Conservation (phyloP, 2,888 invertebrate species). For the Sialis lutaria region DNA sequence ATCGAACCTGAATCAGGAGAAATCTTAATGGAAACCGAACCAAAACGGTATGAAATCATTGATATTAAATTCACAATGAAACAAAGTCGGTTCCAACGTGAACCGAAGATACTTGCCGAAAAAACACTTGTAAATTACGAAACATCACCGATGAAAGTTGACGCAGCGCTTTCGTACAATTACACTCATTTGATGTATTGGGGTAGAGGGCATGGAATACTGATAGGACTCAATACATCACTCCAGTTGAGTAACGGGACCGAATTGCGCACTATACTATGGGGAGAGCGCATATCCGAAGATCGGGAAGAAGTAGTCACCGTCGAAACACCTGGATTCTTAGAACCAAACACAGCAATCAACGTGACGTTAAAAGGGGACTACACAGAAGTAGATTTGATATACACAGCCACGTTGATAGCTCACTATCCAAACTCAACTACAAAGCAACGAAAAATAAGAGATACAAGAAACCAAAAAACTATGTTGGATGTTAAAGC, state of each 20-base stretch:
- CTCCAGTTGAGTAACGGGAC: slow-evolving; percentile 41
- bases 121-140: slow-evolving; percentile 18
- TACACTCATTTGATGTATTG: slow-evolving; percentile 56
- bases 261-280: slow-evolving; percentile 40
- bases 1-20: slow-evolving; percentile 46
- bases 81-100: slow-evolving; percentile 30
- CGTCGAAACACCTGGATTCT: slow-evolving; percentile 35
- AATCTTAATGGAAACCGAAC: slow-evolving; percentile 65
- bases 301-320: slow-evolving; percentile 36
- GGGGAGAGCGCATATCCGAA: slow-evolving; percentile 42
- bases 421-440: slow-evolving; percentile 49
- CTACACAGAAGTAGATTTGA: slow-evolving; percentile 53
- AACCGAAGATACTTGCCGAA: slow-evolving; percentile 35
- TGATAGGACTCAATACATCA: slow-evolving; percentile 48
- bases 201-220: slow-evolving; percentile 60
- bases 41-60: slow-evolving; percentile 55
- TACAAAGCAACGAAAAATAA: slow-evolving; percentile 36
- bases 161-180: slow-evolving; percentile 54
- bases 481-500: slow-evolving; percentile 49
- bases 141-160: slow-evolving; percentile 41
- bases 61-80: slow-evolving; percentile 17
- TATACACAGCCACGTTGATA: slow-evolving; percentile 53
- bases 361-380: slow-evolving; percentile 65
- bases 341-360: slow-evolving; percentile 64
- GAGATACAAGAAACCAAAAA: slow-evolving; percentile 45